phyloP scores from a whole-genome alignment of 2,888 invertebrate genomes.

The Rotaria sp. region DNA sequence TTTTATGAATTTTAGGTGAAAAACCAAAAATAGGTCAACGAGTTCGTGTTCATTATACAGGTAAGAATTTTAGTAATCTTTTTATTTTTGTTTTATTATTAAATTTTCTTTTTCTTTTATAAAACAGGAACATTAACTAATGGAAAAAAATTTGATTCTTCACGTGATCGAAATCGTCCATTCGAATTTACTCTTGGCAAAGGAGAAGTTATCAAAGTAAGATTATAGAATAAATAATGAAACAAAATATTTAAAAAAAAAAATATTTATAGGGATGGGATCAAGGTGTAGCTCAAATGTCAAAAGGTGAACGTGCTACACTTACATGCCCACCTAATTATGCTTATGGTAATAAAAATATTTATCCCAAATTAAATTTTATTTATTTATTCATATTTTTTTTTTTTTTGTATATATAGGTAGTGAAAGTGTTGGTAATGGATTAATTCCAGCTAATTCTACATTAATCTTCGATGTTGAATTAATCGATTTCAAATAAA shows the following conservation, averaged over 20 bases:
- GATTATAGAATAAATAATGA: not conserved
- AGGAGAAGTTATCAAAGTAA: constrained; percentile 67
- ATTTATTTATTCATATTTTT: no score
- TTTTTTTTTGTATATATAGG: not conserved
- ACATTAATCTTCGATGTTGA: constrained; percentile 28
- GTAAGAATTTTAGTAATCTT: constrained; percentile 48
- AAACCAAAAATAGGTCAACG: constrained; percentile 83
- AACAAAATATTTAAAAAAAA: not conserved
- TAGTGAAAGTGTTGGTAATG: not conserved
- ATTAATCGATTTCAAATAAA: constrained; percentile 10
- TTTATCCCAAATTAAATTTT: no score
- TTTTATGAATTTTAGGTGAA: not conserved
- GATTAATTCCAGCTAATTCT: not conserved
- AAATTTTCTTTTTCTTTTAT: no score
- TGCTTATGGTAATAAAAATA: not conserved
- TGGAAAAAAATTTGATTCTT: constrained; percentile 91
- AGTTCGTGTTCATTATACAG: constrained; percentile 91
- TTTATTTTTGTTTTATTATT: not conserved
- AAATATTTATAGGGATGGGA: constrained; percentile 68
- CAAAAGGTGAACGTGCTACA: constrained; percentile 83
- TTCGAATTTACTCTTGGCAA: constrained; percentile 90
- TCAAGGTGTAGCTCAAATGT: constrained; percentile 89
- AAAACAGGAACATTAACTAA: not conserved
- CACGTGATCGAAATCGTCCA: constrained; percentile 83
- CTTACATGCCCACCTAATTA: constrained; percentile 72